Conservation (phyloP, 2,113 vertebrate genomes). For the Artemisiospiza belli region DNA sequence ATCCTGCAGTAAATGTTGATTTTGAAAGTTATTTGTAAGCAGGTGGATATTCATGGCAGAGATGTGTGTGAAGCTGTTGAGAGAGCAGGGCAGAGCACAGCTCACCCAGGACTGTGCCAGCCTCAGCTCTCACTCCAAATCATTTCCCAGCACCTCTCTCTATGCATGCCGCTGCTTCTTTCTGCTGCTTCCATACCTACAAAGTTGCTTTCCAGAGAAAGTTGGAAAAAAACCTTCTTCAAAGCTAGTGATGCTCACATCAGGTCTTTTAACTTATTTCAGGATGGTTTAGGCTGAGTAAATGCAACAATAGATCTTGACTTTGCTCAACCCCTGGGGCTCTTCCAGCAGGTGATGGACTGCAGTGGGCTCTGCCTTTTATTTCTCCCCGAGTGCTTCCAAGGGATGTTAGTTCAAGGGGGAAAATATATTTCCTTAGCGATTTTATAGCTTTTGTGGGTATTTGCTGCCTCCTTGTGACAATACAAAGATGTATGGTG, state of each 20-base stretch:
- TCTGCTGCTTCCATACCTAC: neutral
- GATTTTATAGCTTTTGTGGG: slow-evolving; percentile 12
- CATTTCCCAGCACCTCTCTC: neutral
- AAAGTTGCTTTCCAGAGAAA: neutral
- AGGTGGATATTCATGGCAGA: neutral
- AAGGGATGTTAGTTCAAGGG: neutral
- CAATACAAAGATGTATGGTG: neutral
- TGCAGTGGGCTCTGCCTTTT: neutral
- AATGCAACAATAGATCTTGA: neutral
- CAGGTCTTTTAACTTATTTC: neutral
- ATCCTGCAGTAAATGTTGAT: neutral
- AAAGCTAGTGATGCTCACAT: neutral
- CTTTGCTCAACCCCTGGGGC: neutral
- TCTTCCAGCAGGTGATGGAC: neutral
- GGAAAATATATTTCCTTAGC: neutral
- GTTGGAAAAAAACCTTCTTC: neutral
- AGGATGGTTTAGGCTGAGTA: neutral
- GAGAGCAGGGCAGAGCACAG: neutral
- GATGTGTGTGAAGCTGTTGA: neutral
- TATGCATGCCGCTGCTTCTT: neutral
- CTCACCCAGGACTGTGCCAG: neutral
- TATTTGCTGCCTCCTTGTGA: slow-evolving; percentile 71
- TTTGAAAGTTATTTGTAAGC: neutral
- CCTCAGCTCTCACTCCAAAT: neutral
- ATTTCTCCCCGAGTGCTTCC: neutral